Percentiles rank a stretch among this genome's conserved stretches.
Conservation (phyloP, 2,888 invertebrate genomes). For the Drosophila paramelanica region DNA sequence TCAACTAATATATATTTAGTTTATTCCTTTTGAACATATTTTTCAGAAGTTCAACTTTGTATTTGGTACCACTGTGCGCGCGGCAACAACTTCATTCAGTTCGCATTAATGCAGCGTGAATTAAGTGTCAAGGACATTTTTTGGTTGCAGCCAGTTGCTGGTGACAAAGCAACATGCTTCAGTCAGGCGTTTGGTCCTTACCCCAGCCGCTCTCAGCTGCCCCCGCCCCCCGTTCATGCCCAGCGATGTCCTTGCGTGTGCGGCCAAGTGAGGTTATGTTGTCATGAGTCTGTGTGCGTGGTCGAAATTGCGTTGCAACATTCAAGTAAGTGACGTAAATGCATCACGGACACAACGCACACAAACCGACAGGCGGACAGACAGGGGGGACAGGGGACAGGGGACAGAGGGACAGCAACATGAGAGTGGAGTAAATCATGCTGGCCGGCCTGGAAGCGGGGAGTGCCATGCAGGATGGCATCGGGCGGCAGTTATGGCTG, state of each 20-base stretch:
- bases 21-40: background rate
- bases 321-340: conserved; percentile 81
- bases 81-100: conserved; percentile 77
- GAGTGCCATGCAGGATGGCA: conserved; percentile 32
- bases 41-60: background rate
- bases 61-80: conserved; percentile 56
- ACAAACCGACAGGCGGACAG: conserved; percentile 28
- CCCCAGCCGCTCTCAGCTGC: background rate
- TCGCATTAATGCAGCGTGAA: conserved; percentile 81
- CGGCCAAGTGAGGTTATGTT: conserved; percentile 53
- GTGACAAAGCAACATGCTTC: conserved; percentile 74
- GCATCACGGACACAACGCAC: conserved; percentile 63
- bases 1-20: too few species aligned
- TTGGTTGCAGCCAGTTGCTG: conserved; percentile 68
- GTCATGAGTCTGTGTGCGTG: conserved; percentile 36
- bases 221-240: background rate
- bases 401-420: conserved; percentile 6
- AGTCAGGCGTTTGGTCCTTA: conserved; percentile 45
- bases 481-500: conserved; percentile 78
- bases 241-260: conserved; percentile 47
- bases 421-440: conserved; percentile 61
- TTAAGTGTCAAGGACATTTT: conserved; percentile 82
- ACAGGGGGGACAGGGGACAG: conserved; percentile 21
- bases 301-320: conserved; percentile 78
- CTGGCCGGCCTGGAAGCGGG: conserved; percentile 11